Base-by-base conservation (phyloP, 1,140 invertebrate genomes). In the Caenorhabditis brenneri region DNA sequence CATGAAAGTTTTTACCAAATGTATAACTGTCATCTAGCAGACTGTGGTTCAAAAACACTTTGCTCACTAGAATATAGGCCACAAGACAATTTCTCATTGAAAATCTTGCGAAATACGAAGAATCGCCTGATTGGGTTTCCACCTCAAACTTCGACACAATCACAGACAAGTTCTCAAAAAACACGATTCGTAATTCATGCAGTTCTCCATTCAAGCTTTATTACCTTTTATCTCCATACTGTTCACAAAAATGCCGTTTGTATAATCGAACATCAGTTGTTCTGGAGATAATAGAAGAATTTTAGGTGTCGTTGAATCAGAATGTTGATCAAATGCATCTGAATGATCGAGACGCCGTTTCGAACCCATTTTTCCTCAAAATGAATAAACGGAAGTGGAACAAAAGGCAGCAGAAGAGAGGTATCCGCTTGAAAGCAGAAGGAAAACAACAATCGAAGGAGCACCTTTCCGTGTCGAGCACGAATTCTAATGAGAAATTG, bases 401-500 rank as follows among this genome's bases (percentile, higher is more conserved):
- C 48, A 15, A n/a, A 51, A n/a, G 7, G 49, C 12, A 51, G 49
- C 4, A 55, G 24, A 55, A 24, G 6, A 27, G 24, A 42, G 12
- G 39, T 6, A 42, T 42, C 39, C 39, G 12, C 39, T 42, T 42
- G 5, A 42, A 42, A 42, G 12, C 5, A 6, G 12, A 12, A 55
- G 27, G 58, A 39, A n/a, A 65, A 65, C 58, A 65, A 65, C 36
- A 74, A 74, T 33, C 58, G 58, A 19, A 3, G 29, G 16, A 65
- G 19, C 33, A 42, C 65, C 33, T 55, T 55, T 24, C 22, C 24
- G 65, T 39, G 65, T 74, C 31, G 22, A 22, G 9, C 33, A 65
- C 58, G 65, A 74, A 74, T 74, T 74, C 65, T 74, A 74, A 74
- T 74, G 65, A 39, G 65, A 74, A 46, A 74, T 74, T 74, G 36